A percentile compares a stretch with the other conserved stretches of the same genome.
These are phyloP conservation scores for Callithrix jacchus DNA, from an alignment of 2,113 vertebrate species.

Conservation along the genomic window DNA sequence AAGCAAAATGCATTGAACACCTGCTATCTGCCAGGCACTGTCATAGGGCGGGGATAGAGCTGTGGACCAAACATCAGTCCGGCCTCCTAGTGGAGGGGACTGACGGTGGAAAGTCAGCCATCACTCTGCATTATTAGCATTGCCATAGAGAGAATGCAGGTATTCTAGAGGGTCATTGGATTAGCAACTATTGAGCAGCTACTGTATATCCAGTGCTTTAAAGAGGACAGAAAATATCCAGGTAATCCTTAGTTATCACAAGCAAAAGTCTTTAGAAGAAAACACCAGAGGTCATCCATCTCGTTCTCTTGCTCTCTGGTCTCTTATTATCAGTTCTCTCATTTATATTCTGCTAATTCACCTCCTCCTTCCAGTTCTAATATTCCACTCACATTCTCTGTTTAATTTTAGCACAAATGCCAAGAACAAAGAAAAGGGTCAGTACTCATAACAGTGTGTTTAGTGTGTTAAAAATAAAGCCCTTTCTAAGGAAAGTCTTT, in stretches of 20 bases:
- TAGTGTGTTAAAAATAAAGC: conserved; percentile 13
- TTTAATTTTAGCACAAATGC: conserved; percentile 49
- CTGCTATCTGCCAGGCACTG: neutral
- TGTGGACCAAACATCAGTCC: neutral
- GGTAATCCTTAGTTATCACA: neutral
- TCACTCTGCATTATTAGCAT: neutral
- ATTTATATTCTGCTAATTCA: neutral
- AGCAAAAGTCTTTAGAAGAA: neutral
- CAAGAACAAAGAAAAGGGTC: neutral
- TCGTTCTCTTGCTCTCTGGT: neutral
- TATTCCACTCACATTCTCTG: neutral
- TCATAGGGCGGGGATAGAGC: neutral
- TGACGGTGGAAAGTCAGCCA: neutral
- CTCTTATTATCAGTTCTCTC: neutral
- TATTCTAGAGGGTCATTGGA: neutral
- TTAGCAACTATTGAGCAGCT: neutral
- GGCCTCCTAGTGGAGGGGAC: neutral
- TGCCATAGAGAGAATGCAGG: neutral
- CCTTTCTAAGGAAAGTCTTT: neutral
- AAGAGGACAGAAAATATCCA: neutral
- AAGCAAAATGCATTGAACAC: neutral
- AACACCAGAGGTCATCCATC: neutral
- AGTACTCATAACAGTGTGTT: neutral
- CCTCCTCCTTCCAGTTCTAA: neutral
- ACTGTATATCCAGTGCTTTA: neutral